Evolutionary conservation across 1,140 invertebrate species (phyloP).

Genomic region (Calosoma granatense): DNA sequence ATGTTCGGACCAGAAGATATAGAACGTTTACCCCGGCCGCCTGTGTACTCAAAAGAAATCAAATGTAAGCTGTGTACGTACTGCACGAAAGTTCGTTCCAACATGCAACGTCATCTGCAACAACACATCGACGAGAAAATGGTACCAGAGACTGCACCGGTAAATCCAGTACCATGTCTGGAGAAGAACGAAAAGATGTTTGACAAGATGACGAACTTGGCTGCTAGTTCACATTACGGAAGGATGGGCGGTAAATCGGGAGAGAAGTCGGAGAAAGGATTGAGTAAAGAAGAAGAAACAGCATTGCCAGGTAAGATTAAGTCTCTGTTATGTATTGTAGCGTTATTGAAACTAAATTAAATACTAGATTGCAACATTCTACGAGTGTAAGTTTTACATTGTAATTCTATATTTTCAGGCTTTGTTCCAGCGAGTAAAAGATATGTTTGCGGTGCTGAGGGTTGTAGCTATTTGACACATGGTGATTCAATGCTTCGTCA

Average conservation of each 20-base stretch:
- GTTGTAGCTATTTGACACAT: conserved; percentile 59
- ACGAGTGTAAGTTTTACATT: no score
- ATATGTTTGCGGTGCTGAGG: conserved; percentile 56
- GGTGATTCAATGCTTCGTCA: conserved; percentile 59
- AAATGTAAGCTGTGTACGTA: conserved; percentile 57
- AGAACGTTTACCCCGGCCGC: conserved; percentile 47
- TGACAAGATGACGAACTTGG: conserved; percentile 74
- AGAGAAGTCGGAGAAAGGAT: conserved; percentile 21
- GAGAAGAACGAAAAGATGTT: conserved; percentile 70
- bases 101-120: conserved; percentile 61
- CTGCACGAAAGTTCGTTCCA: conserved; percentile 59
- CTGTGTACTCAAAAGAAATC: conserved; percentile 51
- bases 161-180: conserved; percentile 70
- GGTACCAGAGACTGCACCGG: conserved; percentile 50
- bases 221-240: conserved; percentile 52
- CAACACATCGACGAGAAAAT: conserved; percentile 49
- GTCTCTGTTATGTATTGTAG: conserved; percentile 12
- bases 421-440: conserved; percentile 53
- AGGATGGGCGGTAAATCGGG: conserved; percentile 31
- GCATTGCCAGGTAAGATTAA: conserved; percentile 9
- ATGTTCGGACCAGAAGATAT: conserved; percentile 49
- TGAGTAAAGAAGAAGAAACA: conserved; percentile 18
- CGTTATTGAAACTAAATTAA: conserved; percentile 18
- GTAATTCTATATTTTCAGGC: conserved; percentile 46
- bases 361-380: neutral